phyloP scores from a whole-genome alignment of 2,888 invertebrate species.

The Zygogramma bicolorata region DNA sequence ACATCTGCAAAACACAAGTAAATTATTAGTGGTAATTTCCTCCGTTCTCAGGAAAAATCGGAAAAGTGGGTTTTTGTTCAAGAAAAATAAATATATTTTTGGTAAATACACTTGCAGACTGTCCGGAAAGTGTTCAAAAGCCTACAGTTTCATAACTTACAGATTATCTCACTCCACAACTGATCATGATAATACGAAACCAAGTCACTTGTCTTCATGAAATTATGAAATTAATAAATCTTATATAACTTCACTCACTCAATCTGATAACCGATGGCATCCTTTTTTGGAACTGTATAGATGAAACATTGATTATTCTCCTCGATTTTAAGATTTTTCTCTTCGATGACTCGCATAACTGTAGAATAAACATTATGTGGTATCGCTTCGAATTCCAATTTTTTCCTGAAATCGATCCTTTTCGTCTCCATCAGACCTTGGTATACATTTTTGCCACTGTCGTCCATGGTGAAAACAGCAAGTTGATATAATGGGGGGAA shows the following conservation, averaged over 20 bases:
- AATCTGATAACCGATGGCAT: background rate
- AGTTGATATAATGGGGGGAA: background rate
- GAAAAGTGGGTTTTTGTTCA: no score
- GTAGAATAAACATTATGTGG: background rate
- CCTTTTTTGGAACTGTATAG: background rate
- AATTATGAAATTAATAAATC: background rate
- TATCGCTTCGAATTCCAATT: background rate
- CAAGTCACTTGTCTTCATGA: background rate
- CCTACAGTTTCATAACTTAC: no score
- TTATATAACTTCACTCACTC: background rate
- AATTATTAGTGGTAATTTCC: background rate
- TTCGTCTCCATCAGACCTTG: background rate
- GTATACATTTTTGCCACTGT: background rate
- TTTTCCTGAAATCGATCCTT: background rate
- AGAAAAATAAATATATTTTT: no score
- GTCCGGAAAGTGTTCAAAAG: no score
- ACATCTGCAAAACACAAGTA: background rate
- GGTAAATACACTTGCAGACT: no score
- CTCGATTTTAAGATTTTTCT: background rate
- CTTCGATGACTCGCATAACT: background rate
- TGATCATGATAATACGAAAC: no score
- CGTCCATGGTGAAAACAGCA: background rate
- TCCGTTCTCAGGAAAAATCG: no score
- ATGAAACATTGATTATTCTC: background rate
- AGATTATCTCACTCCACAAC: no score